A percentile compares a stretch with the other conserved stretches of the same genome.
These are phyloP conservation scores for Sebastiscus albofasciatus DNA, from an alignment of 2,797 vertebrate species.

Conservation along the genomic window DNA sequence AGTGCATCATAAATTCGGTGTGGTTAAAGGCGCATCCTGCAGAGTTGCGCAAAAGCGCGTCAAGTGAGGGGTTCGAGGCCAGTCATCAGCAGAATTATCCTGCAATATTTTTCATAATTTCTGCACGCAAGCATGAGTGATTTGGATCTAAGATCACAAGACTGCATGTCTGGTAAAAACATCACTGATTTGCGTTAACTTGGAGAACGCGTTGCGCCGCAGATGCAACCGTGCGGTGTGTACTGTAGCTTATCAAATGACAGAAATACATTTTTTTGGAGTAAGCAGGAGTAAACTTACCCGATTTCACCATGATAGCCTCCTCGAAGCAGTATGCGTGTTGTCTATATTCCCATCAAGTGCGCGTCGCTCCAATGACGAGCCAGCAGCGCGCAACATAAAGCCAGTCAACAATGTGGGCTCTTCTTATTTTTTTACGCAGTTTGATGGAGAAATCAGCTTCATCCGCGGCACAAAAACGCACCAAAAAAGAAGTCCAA, in stretches of 20 bases:
- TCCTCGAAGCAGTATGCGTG: conserved; percentile 52
- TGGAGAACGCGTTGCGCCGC: conserved; percentile 49
- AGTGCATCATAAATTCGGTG: conserved; percentile 7
- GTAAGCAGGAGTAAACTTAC: conserved; percentile 85
- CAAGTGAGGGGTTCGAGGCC: conserved; percentile 50
- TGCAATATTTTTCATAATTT: neutral
- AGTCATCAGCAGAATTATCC: conserved; percentile 26
- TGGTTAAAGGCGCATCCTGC: conserved; percentile 51
- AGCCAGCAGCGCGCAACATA: conserved; percentile 67
- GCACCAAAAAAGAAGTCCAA: conserved; percentile 76
- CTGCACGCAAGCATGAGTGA: neutral
- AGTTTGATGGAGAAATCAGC: conserved; percentile 73
- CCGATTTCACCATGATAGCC: conserved; percentile 73
- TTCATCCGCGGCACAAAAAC: conserved; percentile 65
- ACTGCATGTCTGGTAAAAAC: neutral
- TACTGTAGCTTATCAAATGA: neutral
- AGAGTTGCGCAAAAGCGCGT: conserved; percentile 75
- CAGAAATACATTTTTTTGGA: neutral
- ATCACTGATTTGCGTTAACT: conserved; percentile 44
- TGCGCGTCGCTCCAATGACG: conserved; percentile 77
- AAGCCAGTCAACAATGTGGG: conserved; percentile 78
- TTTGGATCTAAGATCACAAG: neutral
- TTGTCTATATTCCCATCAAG: conserved; percentile 84
- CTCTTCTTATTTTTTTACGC: conserved; percentile 74
- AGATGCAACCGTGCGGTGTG: conserved; percentile 5